Conservation (phyloP, 2,113 vertebrate species). For the Chrysemys picta region DNA sequence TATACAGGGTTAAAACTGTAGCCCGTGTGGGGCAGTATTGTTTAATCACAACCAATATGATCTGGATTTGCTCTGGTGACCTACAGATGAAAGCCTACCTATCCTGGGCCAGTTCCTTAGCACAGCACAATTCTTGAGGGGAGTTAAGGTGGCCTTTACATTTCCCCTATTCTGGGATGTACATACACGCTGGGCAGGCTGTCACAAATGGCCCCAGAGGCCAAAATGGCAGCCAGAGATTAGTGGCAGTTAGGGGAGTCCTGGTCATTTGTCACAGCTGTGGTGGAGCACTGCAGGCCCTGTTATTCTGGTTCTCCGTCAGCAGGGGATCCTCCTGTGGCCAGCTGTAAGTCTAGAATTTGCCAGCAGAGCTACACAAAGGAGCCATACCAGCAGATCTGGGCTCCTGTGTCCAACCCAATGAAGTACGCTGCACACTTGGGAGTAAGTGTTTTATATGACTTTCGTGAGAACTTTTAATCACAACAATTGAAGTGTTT, state of each 20-base stretch:
- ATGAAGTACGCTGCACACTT: neutral
- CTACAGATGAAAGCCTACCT: neutral
- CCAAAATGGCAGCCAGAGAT: neutral
- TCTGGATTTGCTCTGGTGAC: neutral
- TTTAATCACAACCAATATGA: neutral
- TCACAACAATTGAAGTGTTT: neutral
- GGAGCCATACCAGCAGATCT: neutral
- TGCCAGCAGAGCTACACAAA: fast-evolving
- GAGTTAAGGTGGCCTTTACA: neutral
- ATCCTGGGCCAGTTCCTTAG: neutral
- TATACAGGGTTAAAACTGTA: neutral
- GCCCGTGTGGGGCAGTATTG: neutral
- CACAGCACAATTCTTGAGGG: neutral
- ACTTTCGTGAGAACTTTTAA: neutral
- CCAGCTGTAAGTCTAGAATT: neutral
- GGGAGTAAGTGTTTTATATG: neutral
- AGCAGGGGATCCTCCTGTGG: neutral
- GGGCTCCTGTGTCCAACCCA: neutral
- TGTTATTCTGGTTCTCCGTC: neutral
- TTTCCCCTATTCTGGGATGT: neutral
- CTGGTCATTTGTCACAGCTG: neutral
- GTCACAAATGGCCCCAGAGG: neutral
- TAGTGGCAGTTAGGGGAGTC: neutral
- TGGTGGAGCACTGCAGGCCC: neutral
- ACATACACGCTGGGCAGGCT: neutral